Evolutionary conservation across 2,888 invertebrate genomes (phyloP).

Genomic region (Philonicus albiceps): DNA sequence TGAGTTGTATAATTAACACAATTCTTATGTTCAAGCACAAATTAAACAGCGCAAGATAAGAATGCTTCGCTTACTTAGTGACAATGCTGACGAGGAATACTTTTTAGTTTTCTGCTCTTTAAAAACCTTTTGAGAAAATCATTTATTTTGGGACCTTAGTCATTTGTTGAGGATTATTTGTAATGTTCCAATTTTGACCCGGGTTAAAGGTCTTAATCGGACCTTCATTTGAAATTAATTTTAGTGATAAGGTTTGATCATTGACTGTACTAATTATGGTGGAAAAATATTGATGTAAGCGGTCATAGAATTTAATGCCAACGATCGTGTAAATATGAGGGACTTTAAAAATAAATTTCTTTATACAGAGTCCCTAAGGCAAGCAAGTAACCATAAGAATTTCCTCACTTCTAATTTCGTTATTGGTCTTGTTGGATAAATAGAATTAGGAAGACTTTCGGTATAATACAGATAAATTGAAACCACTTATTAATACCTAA

Average conservation of each 20-base stretch:
- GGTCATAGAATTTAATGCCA: no score
- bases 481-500: not conserved
- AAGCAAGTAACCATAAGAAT: no score
- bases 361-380: no score
- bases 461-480: not conserved
- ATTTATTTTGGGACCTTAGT: not conserved
- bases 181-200: no score
- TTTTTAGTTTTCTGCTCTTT: not conserved
- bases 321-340: no score
- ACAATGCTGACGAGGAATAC: not conserved
- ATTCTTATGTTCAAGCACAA: not conserved
- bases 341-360: no score
- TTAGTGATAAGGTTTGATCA: not conserved
- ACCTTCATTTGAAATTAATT: not conserved
- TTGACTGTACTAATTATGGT: not conserved
- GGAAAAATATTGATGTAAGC: no score
- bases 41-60: not conserved
- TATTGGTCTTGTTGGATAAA: no score
- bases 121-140: not conserved
- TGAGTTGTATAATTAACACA: not conserved
- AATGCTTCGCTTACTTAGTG: not conserved
- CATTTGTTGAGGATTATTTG: no score
- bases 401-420: no score
- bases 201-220: no score
- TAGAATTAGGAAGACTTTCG: no score